These are phyloP conservation scores for Syngnathus scovelli DNA, from an alignment of 2,113 vertebrate species.

Conservation along the genomic window DNA sequence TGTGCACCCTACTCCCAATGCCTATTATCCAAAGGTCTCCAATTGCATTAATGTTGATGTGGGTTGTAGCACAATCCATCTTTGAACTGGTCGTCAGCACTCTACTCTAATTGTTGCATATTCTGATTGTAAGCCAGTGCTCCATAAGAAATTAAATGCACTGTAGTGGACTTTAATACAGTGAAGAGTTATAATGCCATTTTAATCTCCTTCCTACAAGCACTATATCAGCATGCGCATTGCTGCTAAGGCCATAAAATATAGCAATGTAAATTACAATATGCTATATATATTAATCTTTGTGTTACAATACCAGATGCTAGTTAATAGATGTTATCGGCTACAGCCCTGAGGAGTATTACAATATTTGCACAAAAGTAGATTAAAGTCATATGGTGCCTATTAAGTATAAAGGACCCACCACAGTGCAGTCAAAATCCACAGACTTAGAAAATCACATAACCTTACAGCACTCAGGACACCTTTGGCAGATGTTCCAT, in stretches of 20 bases:
- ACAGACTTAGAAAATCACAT: neutral
- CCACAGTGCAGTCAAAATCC: constrained; percentile 10
- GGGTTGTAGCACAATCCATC: constrained; percentile 3
- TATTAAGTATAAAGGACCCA: constrained; percentile 8
- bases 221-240: neutral
- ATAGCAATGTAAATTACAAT: neutral
- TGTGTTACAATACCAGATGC: neutral
- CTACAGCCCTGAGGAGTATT: neutral
- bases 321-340: neutral
- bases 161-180: neutral
- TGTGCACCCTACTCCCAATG: neutral
- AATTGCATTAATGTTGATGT: constrained; percentile 6
- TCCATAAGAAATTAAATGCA: neutral
- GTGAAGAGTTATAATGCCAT: neutral
- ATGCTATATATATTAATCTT: neutral
- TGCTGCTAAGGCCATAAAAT: neutral
- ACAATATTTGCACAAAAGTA: constrained; percentile 1
- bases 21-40: constrained; percentile 6
- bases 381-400: constrained; percentile 3
- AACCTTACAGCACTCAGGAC: constrained; percentile 1
- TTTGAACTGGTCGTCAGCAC: constrained; percentile 1
- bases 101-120: constrained; percentile 1
- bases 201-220: neutral
- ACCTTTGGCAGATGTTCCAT: neutral
- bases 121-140: neutral